These are phyloP conservation scores for Caerostris darwini DNA, from an alignment of 1,140 invertebrate genomes.

Conservation along the genomic window DNA sequence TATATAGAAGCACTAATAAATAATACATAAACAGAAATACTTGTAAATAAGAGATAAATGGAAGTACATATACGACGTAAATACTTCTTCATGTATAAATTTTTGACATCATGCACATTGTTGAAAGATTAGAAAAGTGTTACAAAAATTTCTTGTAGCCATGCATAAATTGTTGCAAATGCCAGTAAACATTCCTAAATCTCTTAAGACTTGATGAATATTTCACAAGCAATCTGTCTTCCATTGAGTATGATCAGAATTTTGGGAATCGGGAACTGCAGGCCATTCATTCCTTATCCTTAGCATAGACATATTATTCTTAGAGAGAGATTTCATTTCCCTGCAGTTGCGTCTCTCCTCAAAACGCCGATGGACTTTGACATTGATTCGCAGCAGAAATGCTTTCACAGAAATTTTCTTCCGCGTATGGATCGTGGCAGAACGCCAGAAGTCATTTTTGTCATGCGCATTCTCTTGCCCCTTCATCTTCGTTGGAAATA, in stretches of 20 bases:
- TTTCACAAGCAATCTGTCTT: not conserved
- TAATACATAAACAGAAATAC: too few relatives aligned
- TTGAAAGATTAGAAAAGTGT: too few relatives aligned
- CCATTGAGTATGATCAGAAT: not conserved
- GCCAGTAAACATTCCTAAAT: too few relatives aligned
- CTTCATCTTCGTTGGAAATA: constrained; percentile 36
- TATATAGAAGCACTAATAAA: too few relatives aligned
- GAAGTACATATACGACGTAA: too few relatives aligned
- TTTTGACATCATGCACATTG: too few relatives aligned
- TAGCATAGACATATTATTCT: constrained; percentile 28
- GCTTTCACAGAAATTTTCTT: constrained; percentile 47
- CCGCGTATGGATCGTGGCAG: constrained; percentile 9
- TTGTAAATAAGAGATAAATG: too few relatives aligned
- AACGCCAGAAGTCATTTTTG: constrained; percentile 38
- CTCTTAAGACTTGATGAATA: too few relatives aligned
- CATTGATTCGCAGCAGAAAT: constrained; percentile 44
- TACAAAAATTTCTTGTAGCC: too few relatives aligned
- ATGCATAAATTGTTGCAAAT: too few relatives aligned
- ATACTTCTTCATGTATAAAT: too few relatives aligned
- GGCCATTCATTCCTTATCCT: not conserved
- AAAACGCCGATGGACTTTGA: constrained; percentile 40
- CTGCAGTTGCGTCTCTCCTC: not conserved
- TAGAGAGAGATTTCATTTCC: constrained; percentile 16
- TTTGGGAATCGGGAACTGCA: not conserved
- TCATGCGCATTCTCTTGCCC: constrained; percentile 24